These are phyloP conservation scores for Hermaeophaga mercurialis DNA, from an alignment of 2,888 invertebrate genomes.

Conservation along the genomic window DNA sequence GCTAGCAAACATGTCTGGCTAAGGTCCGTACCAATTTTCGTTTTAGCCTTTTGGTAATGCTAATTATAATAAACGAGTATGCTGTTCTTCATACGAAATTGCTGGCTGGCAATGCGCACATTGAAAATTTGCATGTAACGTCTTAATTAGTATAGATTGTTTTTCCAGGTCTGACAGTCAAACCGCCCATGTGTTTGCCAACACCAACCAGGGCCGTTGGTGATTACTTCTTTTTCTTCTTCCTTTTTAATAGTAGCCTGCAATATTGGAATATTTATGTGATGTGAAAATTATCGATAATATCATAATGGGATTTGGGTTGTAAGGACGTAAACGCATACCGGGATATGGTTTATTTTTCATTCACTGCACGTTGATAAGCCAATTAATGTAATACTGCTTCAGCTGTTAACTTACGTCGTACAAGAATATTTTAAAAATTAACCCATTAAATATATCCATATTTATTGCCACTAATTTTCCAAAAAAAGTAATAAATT, in stretches of 20 bases:
- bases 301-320: slow-evolving; percentile 32
- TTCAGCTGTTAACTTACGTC: not conserved
- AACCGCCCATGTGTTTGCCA: slow-evolving; percentile 53
- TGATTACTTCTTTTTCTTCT: slow-evolving; percentile 36
- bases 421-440: not conserved
- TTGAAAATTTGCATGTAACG: slow-evolving; percentile 51
- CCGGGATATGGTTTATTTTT: slow-evolving; percentile 21
- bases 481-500: too few species aligned
- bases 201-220: slow-evolving; percentile 44
- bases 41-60: not conserved
- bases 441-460: not conserved
- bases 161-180: slow-evolving; percentile 45
- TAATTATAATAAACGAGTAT: not conserved
- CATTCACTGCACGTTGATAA: not conserved
- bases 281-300: slow-evolving; percentile 38
- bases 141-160: slow-evolving; percentile 54
- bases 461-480: too few species aligned
- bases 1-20: too few species aligned
- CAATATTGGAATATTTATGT: slow-evolving; percentile 26
- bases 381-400: slow-evolving; percentile 2
- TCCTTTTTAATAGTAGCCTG: slow-evolving; percentile 13
- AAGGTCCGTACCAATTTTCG: too few species aligned
- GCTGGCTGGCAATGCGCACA: slow-evolving; percentile 18
- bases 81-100: slow-evolving; percentile 15
- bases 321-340: slow-evolving; percentile 5